Evolutionary conservation across 1,140 invertebrate species (phyloP).

Genomic region (Dreissena polymorpha): DNA sequence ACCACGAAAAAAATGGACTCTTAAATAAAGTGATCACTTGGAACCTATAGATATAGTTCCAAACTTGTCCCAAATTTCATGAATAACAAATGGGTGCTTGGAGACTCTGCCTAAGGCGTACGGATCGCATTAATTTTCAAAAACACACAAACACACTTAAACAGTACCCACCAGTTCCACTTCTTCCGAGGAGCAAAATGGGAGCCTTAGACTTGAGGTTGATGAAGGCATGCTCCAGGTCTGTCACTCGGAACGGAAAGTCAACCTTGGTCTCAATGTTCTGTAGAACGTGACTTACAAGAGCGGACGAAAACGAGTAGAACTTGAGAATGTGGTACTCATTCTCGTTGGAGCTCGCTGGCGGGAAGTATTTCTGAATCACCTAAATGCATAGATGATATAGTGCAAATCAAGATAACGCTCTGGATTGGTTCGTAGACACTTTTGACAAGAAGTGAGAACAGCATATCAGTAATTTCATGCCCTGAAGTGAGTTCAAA

Average conservation of each 20-base stretch:
- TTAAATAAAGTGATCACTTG: no score
- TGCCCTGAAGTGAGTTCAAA: no score
- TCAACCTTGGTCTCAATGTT: constrained; percentile 72
- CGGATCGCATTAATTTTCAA: no score
- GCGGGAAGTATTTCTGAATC: constrained; percentile 66
- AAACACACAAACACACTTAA: constrained; percentile 4
- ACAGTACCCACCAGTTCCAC: constrained; percentile 57
- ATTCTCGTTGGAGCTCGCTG: constrained; percentile 73
- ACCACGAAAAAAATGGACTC: no score
- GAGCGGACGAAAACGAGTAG: constrained; percentile 73
- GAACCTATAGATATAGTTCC: no score
- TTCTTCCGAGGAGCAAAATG: constrained; percentile 72
- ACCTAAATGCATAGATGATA: background rate
- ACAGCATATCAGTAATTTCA: no score
- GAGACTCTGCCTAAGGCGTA: no score
- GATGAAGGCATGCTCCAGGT: constrained; percentile 75
- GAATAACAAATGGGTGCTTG: no score
- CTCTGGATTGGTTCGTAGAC: no score
- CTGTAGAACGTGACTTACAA: constrained; percentile 69
- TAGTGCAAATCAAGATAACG: no score
- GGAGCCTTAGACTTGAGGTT: constrained; percentile 68
- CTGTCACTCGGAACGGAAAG: constrained; percentile 76
- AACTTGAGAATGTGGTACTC: constrained; percentile 78
- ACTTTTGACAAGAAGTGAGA: no score
- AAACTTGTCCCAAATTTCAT: no score